These are phyloP conservation scores for Myoxocephalus aenaeus DNA, from an alignment of 2,797 vertebrate species.

Conservation along the genomic window DNA sequence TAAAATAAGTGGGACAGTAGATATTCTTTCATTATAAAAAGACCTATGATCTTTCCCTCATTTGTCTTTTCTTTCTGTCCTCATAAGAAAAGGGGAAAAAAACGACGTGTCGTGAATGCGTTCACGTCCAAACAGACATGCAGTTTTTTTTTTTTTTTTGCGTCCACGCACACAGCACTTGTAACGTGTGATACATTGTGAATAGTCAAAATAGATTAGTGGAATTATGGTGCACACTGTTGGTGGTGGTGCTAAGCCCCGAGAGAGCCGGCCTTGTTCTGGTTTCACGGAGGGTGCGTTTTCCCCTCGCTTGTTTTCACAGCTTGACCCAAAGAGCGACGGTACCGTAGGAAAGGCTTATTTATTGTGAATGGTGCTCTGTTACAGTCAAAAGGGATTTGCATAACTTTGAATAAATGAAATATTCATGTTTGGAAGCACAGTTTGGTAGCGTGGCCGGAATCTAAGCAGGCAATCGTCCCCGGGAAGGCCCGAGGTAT, in stretches of 20 bases:
- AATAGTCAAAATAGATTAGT: neutral
- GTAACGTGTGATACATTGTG: neutral
- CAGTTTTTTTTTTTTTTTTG: neutral
- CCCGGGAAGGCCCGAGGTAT: neutral
- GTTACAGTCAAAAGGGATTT: neutral
- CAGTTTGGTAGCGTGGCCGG: neutral
- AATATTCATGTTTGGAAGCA: conserved; percentile 1
- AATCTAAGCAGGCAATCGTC: neutral
- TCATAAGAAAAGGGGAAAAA: neutral
- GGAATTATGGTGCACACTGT: neutral
- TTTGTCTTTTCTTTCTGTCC: neutral
- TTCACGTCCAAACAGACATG: neutral
- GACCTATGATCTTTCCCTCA: neutral
- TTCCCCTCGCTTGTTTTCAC: neutral
- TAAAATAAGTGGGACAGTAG: neutral
- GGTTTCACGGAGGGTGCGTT: neutral
- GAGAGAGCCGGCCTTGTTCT: neutral
- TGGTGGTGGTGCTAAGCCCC: neutral
- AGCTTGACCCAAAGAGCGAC: neutral
- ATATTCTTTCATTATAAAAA: neutral
- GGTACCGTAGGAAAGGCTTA: neutral
- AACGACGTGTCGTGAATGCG: no score
- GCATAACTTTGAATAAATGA: neutral
- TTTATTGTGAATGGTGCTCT: neutral
- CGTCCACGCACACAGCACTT: neutral